Evolutionary conservation across 2,888 invertebrate genomes (phyloP), one percentile per base, ranked within the genome.

Genomic region (Epirrhoe tristata): DNA sequence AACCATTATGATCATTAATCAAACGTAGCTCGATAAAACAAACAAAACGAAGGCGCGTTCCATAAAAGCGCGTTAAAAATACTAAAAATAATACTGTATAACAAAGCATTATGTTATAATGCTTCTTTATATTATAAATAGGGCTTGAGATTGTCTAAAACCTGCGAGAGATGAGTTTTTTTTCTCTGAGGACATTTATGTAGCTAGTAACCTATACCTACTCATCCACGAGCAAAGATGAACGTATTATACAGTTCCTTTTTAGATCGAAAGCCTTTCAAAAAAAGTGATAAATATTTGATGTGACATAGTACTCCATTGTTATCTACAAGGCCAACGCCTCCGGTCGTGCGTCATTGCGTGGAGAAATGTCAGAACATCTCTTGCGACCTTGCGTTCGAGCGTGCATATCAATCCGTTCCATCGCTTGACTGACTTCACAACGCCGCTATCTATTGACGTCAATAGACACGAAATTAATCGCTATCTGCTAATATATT

Each of bases 371-470:
- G 51, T 61, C 59, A 71, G 50, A 65, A 63, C 52, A 65, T 68
- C 55, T 58, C 48, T 61, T 61, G 53, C 65, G 58, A 71, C 70
- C 72, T 70, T 72, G 72, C 66, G 55, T 62, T 59, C 48, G 58
- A 63, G 63, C 52, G 56, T 46, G 66, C 59, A 55, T 67, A 66
- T 65, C 65, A 67, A 62, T 58, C 65, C 63, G 68, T 71, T 67
- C 59, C 63, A 65, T 50, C 54, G 58, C 60, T 70, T 55, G 52
- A 60, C 48, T 56, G 46, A 46, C 31, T 73, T 63, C 69, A 74
- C 66, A 71, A 55, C 50, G 43, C 68, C 71, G 70, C 63, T 74
- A 71, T 71, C 71, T 67, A 32, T 34, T 73, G 74, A 74, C 74
- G 74, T 73, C 74, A 74, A 70, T 67, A 34, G 39, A 69, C 57